Evolutionary conservation across 2,888 invertebrate species (phyloP), one percentile per base, ranked within the genome.

Genomic region (Oscheius onirici): DNA sequence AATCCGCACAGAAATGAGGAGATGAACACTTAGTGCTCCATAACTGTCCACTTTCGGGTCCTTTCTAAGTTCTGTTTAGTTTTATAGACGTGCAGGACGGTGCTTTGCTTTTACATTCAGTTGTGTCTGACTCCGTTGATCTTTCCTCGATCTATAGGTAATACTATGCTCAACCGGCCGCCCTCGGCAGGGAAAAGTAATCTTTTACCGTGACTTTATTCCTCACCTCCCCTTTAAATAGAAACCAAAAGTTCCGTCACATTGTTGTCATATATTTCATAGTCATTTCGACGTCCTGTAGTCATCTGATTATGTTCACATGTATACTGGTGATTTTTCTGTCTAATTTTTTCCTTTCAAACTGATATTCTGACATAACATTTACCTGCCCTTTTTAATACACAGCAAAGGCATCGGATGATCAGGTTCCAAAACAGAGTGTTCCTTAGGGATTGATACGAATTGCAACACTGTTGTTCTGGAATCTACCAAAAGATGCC

Each of bases 1-100:
- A n/a, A 46, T 75, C 20, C 52, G 72, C n/a, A 24, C 54, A 20
- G 75, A 75, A 44, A 20, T 75, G 54, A 40, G 34, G 55, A 44
- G 74, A 66, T 46, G 52, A 69, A 46, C 49, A 15, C 46, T 22
- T 68, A n/a, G 24, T 44, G 10, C 28, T 22, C 1, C 60, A 40
- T 20, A 15, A 34, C 34, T 34, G 6, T 43, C n/a, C 2, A 3
- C n/a, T 26, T 43, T 46, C 61, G 61, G 44, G 49, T 61, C 24
- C 28, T 54, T 58, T 26, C 43, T 49, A 24, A 49, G 63, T 63
- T 46, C 49, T 49, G 49, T 49, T 63, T 24, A 28, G 46, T 49
- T 49, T 46, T 63, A 11, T 22, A 22, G n/a, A 24, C 44, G 63
- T 63, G n/a, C 63, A 63, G 63, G 63, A 63, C 63, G 63, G 63